phyloP scores from a whole-genome alignment of 2,797 vertebrate genomes.

The Arctocebus calabarensis region DNA sequence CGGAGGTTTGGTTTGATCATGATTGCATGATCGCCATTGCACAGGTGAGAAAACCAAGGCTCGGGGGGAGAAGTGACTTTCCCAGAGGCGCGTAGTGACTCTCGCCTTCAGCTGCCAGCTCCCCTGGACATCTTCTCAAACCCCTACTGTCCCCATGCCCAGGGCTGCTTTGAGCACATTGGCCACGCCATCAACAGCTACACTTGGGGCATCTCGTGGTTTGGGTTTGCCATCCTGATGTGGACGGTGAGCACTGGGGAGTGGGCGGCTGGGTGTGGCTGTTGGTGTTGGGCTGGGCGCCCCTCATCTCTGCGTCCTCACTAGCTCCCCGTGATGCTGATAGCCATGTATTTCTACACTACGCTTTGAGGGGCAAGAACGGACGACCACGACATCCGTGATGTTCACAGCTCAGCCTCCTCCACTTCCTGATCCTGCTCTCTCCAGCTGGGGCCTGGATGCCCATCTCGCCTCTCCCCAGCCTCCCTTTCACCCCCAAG shows the following conservation, averaged over 20 bases:
- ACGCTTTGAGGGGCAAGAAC: constrained; percentile 81
- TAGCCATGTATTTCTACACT: constrained; percentile 87
- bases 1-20: neutral
- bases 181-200: constrained; percentile 87
- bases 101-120: neutral
- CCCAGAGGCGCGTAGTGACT: neutral
- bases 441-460: fast-evolving
- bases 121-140: neutral
- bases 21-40: neutral
- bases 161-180: constrained; percentile 91
- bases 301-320: neutral
- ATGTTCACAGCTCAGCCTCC: fast-evolving
- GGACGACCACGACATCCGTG: neutral
- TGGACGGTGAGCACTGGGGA: constrained; percentile 86
- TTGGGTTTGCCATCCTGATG: constrained; percentile 91
- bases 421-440: neutral
- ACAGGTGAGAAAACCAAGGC: neutral
- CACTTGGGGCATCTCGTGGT: constrained; percentile 91
- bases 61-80: neutral
- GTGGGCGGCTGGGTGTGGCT: neutral
- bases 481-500: neutral
- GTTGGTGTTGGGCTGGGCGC: neutral
- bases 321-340: constrained; percentile 88
- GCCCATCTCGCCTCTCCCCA: neutral
- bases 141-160: neutral